Evolutionary conservation across 2,113 vertebrate species (phyloP).

Genomic region (Ascaphus truei): DNA sequence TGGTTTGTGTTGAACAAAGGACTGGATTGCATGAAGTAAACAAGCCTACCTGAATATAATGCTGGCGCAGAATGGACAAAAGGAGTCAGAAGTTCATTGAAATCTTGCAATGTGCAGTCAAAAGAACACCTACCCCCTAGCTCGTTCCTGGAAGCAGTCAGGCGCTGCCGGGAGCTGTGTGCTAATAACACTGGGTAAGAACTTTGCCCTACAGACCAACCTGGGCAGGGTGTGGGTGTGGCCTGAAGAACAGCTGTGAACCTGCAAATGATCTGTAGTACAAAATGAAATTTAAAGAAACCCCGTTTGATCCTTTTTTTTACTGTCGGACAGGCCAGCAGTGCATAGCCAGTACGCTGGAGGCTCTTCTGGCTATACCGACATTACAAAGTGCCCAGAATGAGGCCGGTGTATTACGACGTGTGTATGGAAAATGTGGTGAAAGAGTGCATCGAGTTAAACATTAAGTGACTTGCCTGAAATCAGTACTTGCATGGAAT

Average conservation of each 20-base stretch:
- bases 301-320: no score
- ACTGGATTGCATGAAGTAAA: no score
- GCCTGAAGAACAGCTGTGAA: neutral
- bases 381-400: no score
- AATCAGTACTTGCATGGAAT: no score
- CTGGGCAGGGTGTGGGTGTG: slow-evolving; percentile 1
- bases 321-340: no score
- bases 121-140: neutral
- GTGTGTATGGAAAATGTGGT: no score
- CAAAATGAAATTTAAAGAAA: neutral
- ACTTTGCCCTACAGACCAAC: slow-evolving; percentile 6
- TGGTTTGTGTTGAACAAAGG: no score
- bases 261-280: neutral
- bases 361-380: no score
- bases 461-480: no score
- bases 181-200: neutral
- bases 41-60: slow-evolving; percentile 3
- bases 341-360: no score
- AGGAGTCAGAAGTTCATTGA: neutral
- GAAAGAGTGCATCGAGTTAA: no score
- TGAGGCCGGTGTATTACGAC: no score
- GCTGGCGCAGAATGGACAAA: neutral
- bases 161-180: neutral
- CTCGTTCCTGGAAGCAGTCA: neutral
- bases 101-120: neutral